Percentiles rank a stretch among this genome's conserved stretches.
phyloP scores from a whole-genome alignment of 2,113 vertebrate genomes.

The Nycticorax nycticorax region DNA sequence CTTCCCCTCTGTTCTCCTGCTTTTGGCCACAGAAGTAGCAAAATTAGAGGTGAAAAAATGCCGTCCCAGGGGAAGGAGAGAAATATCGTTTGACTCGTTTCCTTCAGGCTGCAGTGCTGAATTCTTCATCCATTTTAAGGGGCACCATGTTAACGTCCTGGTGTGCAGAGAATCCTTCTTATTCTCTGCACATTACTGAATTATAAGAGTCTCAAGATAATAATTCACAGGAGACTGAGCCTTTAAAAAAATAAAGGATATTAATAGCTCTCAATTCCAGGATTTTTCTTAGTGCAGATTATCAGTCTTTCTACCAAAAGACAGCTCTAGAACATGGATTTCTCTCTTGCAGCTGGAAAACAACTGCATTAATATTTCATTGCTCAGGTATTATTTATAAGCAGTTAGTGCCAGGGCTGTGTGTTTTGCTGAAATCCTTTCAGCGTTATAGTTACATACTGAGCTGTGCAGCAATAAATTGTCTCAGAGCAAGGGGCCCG shows the following conservation, averaged over 20 bases:
- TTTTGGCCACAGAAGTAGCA: background rate
- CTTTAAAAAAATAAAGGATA: background rate
- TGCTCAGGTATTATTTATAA: conserved; percentile 30
- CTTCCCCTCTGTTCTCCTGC: background rate
- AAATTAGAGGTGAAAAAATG: background rate
- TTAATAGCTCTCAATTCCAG: background rate
- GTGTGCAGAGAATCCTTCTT: background rate
- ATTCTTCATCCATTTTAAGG: background rate
- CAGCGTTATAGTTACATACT: background rate
- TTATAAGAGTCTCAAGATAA: background rate
- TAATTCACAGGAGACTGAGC: background rate
- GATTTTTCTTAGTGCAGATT: background rate
- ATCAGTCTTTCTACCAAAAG: background rate
- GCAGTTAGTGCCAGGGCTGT: background rate
- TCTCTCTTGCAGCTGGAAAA: background rate
- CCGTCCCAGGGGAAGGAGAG: background rate
- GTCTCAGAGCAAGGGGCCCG: background rate
- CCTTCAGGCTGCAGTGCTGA: background rate
- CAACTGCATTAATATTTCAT: background rate
- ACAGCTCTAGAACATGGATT: background rate
- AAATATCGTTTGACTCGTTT: background rate
- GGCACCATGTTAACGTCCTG: background rate
- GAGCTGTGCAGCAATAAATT: background rate
- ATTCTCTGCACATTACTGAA: background rate
- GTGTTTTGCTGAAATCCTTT: background rate